These are phyloP conservation scores for Tanypteryx hageni DNA, from an alignment of 2,888 invertebrate species.

Conservation along the genomic window DNA sequence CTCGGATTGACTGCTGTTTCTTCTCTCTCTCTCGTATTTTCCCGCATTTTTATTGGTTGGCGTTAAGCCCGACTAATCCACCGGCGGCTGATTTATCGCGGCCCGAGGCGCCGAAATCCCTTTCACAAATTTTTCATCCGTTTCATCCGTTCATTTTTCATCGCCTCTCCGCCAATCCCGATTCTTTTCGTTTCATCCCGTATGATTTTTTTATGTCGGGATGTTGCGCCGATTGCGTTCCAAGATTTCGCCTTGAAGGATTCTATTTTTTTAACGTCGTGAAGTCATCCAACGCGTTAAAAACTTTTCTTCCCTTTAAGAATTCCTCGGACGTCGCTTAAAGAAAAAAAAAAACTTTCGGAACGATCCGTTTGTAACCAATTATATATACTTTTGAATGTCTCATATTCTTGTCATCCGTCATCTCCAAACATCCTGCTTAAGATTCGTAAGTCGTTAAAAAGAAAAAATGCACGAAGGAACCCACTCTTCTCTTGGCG, in stretches of 20 bases:
- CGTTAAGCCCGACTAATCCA: constrained; percentile 17
- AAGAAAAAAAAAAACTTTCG: too few relatives aligned
- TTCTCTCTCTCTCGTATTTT: background rate
- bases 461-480: background rate
- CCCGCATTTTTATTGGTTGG: constrained; percentile 10
- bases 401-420: background rate
- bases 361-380: too few relatives aligned
- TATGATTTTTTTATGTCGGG: background rate
- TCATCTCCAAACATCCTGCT: background rate
- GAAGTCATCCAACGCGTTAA: background rate
- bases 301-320: background rate
- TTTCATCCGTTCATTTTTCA: constrained; percentile 26
- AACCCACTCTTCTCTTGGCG: background rate
- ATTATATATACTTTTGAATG: too few relatives aligned
- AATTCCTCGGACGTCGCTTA: too few relatives aligned
- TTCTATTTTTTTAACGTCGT: background rate
- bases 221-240: background rate
- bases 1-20: background rate
- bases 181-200: background rate
- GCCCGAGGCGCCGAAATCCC: constrained; percentile 12
- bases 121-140: constrained; percentile 28
- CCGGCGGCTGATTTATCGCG: constrained; percentile 2
- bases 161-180: background rate
- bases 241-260: background rate
- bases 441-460: background rate